Evolutionary conservation across 92 coral and sea anemone species (phyloP).

Genomic region (Phenganax subtilis): DNA sequence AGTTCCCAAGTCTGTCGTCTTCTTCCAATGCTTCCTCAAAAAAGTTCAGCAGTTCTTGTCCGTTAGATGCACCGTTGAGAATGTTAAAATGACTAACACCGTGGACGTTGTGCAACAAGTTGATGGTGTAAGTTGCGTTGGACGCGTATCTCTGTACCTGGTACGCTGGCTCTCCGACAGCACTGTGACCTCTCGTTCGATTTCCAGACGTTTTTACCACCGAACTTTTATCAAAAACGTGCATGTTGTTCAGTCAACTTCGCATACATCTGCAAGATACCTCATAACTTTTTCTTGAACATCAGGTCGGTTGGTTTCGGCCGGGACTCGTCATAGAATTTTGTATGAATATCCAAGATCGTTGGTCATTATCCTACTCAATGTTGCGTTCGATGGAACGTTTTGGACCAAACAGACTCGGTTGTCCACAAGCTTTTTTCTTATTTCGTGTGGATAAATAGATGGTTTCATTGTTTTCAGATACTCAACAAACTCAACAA

Average conservation of each 20-base stretch:
- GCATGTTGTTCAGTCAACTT: not conserved
- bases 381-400: not conserved
- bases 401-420: not conserved
- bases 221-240: slow-evolving; percentile 47
- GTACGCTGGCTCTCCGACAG: slow-evolving; percentile 19
- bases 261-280: not conserved
- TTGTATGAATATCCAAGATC: slow-evolving; percentile 1
- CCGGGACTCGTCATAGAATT: not conserved
- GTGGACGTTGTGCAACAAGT: slow-evolving; percentile 40
- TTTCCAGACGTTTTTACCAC: slow-evolving; percentile 45
- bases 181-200: slow-evolving; percentile 33
- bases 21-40: slow-evolving; percentile 46
- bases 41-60: slow-evolving; percentile 43
- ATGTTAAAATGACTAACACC: slow-evolving; percentile 42
- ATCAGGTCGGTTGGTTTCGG: not conserved
- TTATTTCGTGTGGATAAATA: not conserved
- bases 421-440: not conserved
- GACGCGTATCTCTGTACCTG: slow-evolving; percentile 47
- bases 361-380: not conserved
- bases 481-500: not conserved
- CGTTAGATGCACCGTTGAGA: slow-evolving; percentile 47
- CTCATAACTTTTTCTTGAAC: not conserved
- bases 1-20: slow-evolving; percentile 42
- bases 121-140: slow-evolving; percentile 46
- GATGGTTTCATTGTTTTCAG: not conserved